Percentiles rank a stretch among this genome's conserved stretches.
Conservation (phyloP, 2,888 invertebrate genomes). For the Hoplodrina blanda region DNA sequence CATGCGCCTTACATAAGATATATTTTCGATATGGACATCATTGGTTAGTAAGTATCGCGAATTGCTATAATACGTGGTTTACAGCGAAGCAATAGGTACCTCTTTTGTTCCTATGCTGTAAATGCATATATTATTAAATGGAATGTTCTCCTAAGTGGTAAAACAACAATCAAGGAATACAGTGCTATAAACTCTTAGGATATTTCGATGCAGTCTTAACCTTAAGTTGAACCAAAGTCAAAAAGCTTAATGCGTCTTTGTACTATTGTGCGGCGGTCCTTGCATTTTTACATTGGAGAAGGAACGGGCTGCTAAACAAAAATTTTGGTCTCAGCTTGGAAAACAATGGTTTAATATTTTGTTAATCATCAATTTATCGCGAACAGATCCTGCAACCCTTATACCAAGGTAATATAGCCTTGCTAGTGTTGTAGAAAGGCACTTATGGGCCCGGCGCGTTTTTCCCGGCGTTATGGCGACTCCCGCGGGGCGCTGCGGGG, state of each 20-base stretch:
- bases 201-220: too few relatives aligned
- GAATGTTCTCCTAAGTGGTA: too few relatives aligned
- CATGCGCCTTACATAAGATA: constrained; percentile 13
- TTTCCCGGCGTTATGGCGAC: constrained; percentile 87
- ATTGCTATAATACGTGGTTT: not conserved
- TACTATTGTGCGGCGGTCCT: not conserved
- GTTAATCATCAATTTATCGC: constrained; percentile 56
- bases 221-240: not conserved
- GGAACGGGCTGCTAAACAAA: not conserved
- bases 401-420: constrained; percentile 79
- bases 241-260: not conserved
- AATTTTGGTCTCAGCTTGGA: not conserved
- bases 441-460: constrained; percentile 86
- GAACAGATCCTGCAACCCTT: constrained; percentile 61
- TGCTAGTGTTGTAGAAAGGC: constrained; percentile 85
- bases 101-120: not conserved
- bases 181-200: too few relatives aligned
- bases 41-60: not conserved
- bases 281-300: too few relatives aligned
- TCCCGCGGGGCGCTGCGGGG: constrained; percentile 86
- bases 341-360: constrained; percentile 48
- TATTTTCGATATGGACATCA: not conserved
- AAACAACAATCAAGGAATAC: too few relatives aligned
- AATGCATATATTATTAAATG: not conserved
- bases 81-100: not conserved